Percentiles rank a stretch among this genome's conserved stretches.
Conservation (phyloP, 2,888 invertebrate genomes). For the Baronia brevicornis region DNA sequence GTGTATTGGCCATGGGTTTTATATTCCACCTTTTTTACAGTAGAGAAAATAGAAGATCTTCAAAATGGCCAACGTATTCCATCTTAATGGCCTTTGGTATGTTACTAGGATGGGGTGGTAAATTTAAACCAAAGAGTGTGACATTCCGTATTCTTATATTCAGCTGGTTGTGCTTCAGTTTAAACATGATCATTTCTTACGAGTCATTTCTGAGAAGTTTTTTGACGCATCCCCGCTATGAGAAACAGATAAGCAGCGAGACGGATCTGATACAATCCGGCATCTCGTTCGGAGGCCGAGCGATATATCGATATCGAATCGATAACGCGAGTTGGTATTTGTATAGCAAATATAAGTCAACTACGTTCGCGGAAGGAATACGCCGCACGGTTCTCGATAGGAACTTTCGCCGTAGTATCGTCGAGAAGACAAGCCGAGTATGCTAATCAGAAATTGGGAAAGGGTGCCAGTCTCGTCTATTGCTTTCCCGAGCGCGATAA, state of each 20-base stretch:
- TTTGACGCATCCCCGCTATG: conserved; percentile 69
- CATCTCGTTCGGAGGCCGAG: conserved; percentile 62
- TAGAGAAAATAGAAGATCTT: conserved; percentile 43
- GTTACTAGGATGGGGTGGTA: conserved; percentile 62
- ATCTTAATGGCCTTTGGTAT: conserved; percentile 63
- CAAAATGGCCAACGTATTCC: conserved; percentile 66
- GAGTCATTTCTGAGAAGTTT: conserved; percentile 69
- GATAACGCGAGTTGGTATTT: conserved; percentile 66
- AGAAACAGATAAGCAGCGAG: conserved; percentile 66
- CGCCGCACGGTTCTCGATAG: conserved; percentile 47
- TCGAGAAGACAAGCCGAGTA: conserved; percentile 63
- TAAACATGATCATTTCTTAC: conserved; percentile 68
- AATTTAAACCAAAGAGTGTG: conserved; percentile 51
- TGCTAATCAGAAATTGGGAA: conserved; percentile 60
- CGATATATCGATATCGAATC: conserved; percentile 67
- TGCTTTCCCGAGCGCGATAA: conserved; percentile 64
- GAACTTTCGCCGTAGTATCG: conserved; percentile 60
- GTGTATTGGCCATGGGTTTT: conserved; percentile 49
- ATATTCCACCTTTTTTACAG: conserved; percentile 56
- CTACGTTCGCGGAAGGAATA: conserved; percentile 57
- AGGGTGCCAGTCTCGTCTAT: conserved; percentile 54
- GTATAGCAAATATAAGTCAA: conserved; percentile 62
- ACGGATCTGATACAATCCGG: conserved; percentile 57
- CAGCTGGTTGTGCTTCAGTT: conserved; percentile 63
- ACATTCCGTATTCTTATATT: conserved; percentile 62